These are phyloP conservation scores for Gobio gobio DNA, from an alignment of 2,113 vertebrate species.

Conservation along the genomic window DNA sequence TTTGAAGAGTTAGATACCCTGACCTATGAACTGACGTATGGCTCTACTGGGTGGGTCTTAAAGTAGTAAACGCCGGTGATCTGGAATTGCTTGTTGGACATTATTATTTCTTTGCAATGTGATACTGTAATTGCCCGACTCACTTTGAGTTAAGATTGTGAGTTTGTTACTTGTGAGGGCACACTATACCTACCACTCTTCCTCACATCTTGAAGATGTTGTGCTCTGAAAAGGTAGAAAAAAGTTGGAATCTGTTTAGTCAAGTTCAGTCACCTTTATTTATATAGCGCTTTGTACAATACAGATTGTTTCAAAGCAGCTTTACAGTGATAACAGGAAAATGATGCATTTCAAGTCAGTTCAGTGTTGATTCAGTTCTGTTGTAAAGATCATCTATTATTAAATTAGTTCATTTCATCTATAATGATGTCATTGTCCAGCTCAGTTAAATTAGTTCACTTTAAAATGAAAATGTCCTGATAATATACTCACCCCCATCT, in stretches of 20 bases:
- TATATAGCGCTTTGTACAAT: too few species aligned
- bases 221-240: constrained; percentile 57
- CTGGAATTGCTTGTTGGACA: constrained; percentile 67
- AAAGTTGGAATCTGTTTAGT: not conserved
- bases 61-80: constrained; percentile 10
- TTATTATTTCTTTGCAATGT: constrained; percentile 77
- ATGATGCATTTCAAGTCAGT: too few species aligned
- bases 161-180: constrained; percentile 69
- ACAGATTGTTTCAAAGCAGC: too few species aligned
- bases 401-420: too few species aligned
- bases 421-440: too few species aligned
- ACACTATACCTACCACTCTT: not conserved
- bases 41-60: constrained; percentile 66
- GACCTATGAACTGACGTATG: constrained; percentile 56
- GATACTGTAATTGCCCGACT: constrained; percentile 77
- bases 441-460: too few species aligned
- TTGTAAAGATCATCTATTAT: too few species aligned
- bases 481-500: too few species aligned
- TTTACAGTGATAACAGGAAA: too few species aligned
- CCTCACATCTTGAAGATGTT: constrained; percentile 53
- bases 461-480: too few species aligned
- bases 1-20: constrained; percentile 46
- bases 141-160: constrained; percentile 75
- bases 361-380: too few species aligned
- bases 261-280: too few species aligned